A percentile compares a stretch with the other conserved stretches of the same genome.
phyloP scores from a whole-genome alignment of 2,113 vertebrate genomes.

The Pelecanoides urinatrix region DNA sequence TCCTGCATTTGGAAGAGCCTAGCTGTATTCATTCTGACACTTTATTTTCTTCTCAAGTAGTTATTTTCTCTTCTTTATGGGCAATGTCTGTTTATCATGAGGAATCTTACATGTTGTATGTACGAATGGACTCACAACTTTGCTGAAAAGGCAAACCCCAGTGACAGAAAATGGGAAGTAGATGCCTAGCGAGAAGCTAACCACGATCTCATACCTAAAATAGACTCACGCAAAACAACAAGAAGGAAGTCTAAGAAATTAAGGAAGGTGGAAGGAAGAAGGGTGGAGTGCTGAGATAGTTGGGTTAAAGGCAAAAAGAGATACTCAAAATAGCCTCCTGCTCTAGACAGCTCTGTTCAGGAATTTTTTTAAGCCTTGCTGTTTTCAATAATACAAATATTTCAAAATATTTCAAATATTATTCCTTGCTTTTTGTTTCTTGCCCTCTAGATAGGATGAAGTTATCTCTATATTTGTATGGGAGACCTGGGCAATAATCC shows the following conservation, averaged over 20 bases:
- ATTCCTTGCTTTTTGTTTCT: neutral
- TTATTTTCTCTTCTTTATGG: neutral
- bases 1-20: neutral
- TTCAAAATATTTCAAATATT: neutral
- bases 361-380: neutral
- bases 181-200: neutral
- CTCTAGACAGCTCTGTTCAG: constrained; percentile 47
- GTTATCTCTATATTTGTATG: rapidly evolving
- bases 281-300: constrained; percentile 46
- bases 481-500: neutral
- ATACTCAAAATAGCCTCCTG: neutral
- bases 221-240: neutral
- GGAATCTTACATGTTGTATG: neutral
- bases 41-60: neutral
- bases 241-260: constrained; percentile 64
- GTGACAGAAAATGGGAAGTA: constrained; percentile 41
- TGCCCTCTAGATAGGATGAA: neutral
- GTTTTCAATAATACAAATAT: neutral
- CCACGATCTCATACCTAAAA: constrained; percentile 6
- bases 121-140: neutral
- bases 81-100: neutral
- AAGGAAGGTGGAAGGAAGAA: constrained; percentile 69
- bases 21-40: neutral
- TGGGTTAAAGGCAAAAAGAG: constrained; percentile 37
- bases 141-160: constrained; percentile 38